Evolutionary conservation across 2,113 vertebrate genomes (phyloP).

Genomic region (Sylvia atricapilla): DNA sequence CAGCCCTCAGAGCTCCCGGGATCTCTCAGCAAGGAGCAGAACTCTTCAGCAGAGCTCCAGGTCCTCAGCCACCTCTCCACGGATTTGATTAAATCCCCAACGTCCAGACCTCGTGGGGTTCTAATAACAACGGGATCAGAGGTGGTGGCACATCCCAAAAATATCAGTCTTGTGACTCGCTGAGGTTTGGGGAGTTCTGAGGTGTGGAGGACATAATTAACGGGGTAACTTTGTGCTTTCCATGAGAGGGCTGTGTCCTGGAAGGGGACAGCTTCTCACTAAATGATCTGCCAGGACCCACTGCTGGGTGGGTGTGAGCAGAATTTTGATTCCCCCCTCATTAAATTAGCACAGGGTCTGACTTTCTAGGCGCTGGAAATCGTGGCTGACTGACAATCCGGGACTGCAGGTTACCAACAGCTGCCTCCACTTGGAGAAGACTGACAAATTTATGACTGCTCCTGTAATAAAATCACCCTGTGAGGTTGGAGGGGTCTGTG

Average conservation of each 20-base stretch:
- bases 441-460: slow-evolving; percentile 12
- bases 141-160: neutral
- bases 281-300: slow-evolving; percentile 56
- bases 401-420: slow-evolving; percentile 54
- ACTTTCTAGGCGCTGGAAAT: slow-evolving; percentile 57
- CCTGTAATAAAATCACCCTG: slow-evolving; percentile 15
- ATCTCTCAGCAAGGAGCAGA: neutral
- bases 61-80: neutral
- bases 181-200: neutral
- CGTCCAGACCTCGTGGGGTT: fast-evolving
- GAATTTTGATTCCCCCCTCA: slow-evolving; percentile 73
- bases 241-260: slow-evolving; percentile 34
- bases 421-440: slow-evolving; percentile 12
- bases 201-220: slow-evolving; percentile 26
- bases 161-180: neutral
- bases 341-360: slow-evolving; percentile 66
- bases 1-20: fast-evolving
- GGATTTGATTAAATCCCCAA: neutral
- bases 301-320: slow-evolving; percentile 52
- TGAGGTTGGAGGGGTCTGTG: neutral
- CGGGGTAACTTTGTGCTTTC: slow-evolving; percentile 7
- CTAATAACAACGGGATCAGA: neutral
- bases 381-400: slow-evolving; percentile 41
- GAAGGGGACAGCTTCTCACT: slow-evolving; percentile 45
- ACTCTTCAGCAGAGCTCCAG: neutral